These are phyloP conservation scores for Argya squamiceps DNA, from an alignment of 2,797 vertebrate species.

Conservation along the genomic window DNA sequence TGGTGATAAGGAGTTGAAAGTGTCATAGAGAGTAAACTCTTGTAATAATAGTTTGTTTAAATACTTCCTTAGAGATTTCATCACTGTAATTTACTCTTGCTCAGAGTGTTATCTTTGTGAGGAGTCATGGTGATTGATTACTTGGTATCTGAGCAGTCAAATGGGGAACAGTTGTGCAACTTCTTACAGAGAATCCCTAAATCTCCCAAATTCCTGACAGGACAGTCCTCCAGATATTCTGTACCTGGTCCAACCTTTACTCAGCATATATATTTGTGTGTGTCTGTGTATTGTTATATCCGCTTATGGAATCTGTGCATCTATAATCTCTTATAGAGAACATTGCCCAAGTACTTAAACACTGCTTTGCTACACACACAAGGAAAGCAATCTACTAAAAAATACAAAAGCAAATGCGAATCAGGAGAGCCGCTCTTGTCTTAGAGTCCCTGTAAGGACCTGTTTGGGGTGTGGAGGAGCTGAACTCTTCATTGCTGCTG, in stretches of 20 bases:
- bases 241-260: background rate
- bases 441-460: background rate
- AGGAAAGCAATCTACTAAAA: background rate
- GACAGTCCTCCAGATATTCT: background rate
- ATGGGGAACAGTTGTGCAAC: background rate
- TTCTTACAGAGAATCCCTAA: background rate
- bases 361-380: background rate
- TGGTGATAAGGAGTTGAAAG: slow-evolving; percentile 3
- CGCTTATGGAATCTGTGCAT: background rate
- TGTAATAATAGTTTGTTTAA: slow-evolving; percentile 31
- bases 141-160: background rate
- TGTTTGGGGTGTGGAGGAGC: background rate
- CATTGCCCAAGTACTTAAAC: background rate
- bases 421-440: background rate
- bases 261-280: background rate
- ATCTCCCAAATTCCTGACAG: background rate
- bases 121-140: slow-evolving; percentile 1
- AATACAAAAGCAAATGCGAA: background rate
- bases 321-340: background rate
- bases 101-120: background rate
- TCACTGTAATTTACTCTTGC: slow-evolving; percentile 15
- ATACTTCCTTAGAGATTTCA: slow-evolving; percentile 1
- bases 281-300: background rate
- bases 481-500: background rate
- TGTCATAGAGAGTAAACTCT: background rate